These are phyloP conservation scores for Listrodromus nycthemerus DNA, from an alignment of 2,888 invertebrate genomes.

Conservation along the genomic window DNA sequence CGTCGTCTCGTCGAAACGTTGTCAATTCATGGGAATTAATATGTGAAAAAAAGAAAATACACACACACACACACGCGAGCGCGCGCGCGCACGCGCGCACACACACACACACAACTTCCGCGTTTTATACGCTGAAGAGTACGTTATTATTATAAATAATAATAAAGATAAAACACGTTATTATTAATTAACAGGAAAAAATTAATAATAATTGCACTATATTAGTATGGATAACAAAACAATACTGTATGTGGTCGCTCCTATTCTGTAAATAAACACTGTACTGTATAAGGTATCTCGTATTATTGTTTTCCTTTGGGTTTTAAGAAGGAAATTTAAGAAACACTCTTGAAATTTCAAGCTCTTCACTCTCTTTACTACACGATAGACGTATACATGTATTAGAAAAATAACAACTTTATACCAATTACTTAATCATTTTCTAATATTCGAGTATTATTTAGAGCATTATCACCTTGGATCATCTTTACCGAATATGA, in stretches of 20 bases:
- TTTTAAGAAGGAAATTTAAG: constrained; percentile 9
- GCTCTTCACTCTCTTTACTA: constrained; percentile 28
- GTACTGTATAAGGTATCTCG: constrained; percentile 78
- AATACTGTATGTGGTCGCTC: constrained; percentile 83
- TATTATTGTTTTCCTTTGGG: neutral
- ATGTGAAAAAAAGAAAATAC: constrained; percentile 19
- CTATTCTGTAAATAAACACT: constrained; percentile 84
- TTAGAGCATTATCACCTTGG: constrained; percentile 7
- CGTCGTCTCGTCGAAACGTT: constrained; percentile 22
- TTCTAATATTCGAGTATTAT: constrained; percentile 47
- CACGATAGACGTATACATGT: constrained; percentile 31
- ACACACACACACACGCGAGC: neutral
- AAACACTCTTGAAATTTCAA: neutral
- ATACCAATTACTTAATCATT: constrained; percentile 29
- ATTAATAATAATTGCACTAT: constrained; percentile 82
- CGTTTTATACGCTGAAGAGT: constrained; percentile 64
- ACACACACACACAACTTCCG: constrained; percentile 50
- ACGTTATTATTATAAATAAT: constrained; percentile 76
- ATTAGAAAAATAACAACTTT: constrained; percentile 31
- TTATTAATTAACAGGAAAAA: constrained; percentile 76
- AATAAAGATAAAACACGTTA: constrained; percentile 67
- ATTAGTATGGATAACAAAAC: constrained; percentile 79
- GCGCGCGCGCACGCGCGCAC: too few relatives aligned
- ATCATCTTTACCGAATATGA: constrained; percentile 2
- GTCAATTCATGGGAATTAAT: constrained; percentile 12